Conservation (phyloP, 2,113 vertebrate species). For the Motacilla tschutschensis region DNA sequence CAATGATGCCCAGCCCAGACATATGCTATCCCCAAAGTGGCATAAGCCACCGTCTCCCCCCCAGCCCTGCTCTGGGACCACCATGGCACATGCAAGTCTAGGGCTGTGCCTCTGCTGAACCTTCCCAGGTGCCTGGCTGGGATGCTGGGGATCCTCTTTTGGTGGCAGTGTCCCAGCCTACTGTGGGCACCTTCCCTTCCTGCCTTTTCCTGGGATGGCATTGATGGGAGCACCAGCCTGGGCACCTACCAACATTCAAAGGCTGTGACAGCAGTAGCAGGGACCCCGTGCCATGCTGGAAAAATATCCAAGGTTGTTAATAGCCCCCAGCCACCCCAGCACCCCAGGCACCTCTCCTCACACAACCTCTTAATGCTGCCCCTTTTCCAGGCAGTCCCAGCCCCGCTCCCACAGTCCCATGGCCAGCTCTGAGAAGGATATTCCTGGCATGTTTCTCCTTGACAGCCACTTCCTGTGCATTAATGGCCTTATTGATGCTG, state of each 20-base stretch:
- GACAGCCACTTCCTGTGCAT: slow-evolving; percentile 97
- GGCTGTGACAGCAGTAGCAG: neutral
- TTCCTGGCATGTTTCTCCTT: slow-evolving; percentile 99
- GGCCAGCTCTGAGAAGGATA: slow-evolving; percentile 84
- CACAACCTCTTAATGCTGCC: fast-evolving
- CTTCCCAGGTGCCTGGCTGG: neutral
- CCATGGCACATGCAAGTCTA: fast-evolving
- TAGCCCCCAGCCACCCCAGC: neutral
- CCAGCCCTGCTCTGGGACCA: neutral
- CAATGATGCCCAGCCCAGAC: neutral
- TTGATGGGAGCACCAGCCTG: neutral
- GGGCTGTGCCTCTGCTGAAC: fast-evolving
- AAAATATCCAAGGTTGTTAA: neutral
- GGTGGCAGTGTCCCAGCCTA: neutral
- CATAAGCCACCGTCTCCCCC: neutral
- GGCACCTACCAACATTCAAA: neutral
- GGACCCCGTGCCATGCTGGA: fast-evolving
- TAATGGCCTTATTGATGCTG: slow-evolving; percentile 99
- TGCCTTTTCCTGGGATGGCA: neutral
- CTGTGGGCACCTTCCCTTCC: neutral
- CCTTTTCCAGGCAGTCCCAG: neutral
- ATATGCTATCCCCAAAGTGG: neutral
- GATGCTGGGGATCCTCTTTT: neutral
- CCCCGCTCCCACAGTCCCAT: neutral
- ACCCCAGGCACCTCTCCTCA: neutral